phyloP scores from a whole-genome alignment of 1,140 invertebrate genomes.

The Trachelipus rathkii region DNA sequence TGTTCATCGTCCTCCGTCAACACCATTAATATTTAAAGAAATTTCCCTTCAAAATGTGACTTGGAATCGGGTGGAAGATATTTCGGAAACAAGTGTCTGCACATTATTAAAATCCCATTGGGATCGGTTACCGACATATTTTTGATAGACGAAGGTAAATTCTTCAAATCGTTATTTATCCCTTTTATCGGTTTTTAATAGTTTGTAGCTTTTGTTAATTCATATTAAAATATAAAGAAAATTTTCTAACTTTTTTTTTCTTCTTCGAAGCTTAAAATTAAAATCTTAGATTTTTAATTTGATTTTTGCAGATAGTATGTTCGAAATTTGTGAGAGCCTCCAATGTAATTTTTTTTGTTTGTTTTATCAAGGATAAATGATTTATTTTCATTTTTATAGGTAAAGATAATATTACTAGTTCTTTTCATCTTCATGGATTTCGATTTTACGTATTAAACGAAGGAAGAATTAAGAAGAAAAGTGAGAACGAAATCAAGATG shows the following conservation, averaged over 20 bases:
- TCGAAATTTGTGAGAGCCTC: too few species aligned
- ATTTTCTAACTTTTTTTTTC: too few species aligned
- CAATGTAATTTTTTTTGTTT: too few species aligned
- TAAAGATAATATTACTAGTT: not conserved
- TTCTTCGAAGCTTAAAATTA: too few species aligned
- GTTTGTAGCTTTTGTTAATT: too few species aligned
- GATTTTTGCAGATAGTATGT: too few species aligned
- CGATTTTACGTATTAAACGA: not conserved
- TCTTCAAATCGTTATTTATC: too few species aligned
- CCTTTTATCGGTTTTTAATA: too few species aligned
- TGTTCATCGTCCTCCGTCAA: not conserved
- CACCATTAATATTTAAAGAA: not conserved
- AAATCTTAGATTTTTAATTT: too few species aligned
- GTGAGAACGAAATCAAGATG: not conserved
- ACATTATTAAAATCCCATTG: not conserved
- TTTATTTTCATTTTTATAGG: too few species aligned
- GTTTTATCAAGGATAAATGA: too few species aligned
- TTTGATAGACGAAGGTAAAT: not conserved
- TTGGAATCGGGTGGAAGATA: not conserved
- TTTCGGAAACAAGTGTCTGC: not conserved
- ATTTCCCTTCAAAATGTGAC: not conserved
- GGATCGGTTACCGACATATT: not conserved
- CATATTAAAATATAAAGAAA: too few species aligned
- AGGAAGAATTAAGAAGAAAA: not conserved
- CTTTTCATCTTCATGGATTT: not conserved